Percentiles rank a stretch among this genome's conserved stretches.
Conservation (phyloP, 2,113 vertebrate genomes). For the Zosterops borbonicus region DNA sequence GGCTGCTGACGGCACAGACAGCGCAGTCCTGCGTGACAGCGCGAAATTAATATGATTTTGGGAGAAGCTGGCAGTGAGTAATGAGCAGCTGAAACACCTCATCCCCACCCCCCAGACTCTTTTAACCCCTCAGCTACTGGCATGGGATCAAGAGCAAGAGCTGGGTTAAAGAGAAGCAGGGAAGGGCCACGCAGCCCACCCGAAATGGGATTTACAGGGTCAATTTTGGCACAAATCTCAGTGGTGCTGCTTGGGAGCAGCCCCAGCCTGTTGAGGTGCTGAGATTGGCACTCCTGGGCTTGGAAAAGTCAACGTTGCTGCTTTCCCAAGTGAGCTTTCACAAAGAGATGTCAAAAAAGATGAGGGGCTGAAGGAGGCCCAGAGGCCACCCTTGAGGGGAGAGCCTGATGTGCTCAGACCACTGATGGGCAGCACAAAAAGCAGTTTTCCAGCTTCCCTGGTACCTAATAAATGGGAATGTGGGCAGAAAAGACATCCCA, state of each 20-base stretch:
- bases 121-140: constrained; percentile 33
- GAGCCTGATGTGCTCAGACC: neutral
- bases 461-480: neutral
- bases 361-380: neutral
- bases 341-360: neutral
- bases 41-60: constrained; percentile 66
- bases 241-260: fast-evolving
- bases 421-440: neutral
- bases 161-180: neutral
- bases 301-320: neutral
- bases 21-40: constrained; percentile 64
- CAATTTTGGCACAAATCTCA: neutral
- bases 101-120: neutral
- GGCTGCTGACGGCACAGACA: constrained; percentile 32
- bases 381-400: neutral
- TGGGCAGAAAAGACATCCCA: neutral
- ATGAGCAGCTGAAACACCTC: constrained; percentile 62
- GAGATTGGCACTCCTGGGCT: neutral
- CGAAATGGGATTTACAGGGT: neutral
- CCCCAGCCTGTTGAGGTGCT: fast-evolving
- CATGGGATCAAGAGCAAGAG: neutral
- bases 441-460: too few species aligned
- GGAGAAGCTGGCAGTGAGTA: constrained; percentile 69
- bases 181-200: fast-evolving
- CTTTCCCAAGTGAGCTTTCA: neutral